Evolutionary conservation across 1,140 invertebrate species (phyloP), one percentile per base, ranked within the genome.

Genomic region (Ylistrum balloti): DNA sequence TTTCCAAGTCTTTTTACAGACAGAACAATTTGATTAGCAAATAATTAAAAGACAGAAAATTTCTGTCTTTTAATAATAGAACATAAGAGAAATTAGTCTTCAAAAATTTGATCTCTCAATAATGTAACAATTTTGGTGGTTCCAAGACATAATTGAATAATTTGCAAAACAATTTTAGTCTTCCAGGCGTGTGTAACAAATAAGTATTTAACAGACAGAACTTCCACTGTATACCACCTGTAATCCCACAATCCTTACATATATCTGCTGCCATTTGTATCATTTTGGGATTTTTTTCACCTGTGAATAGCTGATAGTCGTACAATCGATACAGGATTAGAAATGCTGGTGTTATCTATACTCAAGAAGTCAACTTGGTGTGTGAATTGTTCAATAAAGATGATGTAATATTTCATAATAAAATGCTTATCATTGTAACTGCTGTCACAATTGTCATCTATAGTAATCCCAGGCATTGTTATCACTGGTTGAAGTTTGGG

Each of bases 341-440:
- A n/a, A 74, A 17, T 22, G 22, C 56, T 28, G 22, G n/a, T 74
- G 56, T 74, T 74, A 74, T 74, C 56, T 11, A 5, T 11, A 17
- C 56, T 74, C 5, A 22, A 28, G 17, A 5, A 74, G 17, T n/a
- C 56, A 74, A 28, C 56, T n/a, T n/a, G n/a, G 28, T 74, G 56
- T 74, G 56, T 74, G 56, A 74, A 74, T 74, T 17, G 17, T 74
- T 74, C n/a, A 74, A 74, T 3, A 74, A 28, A 74, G 56, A 74
- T 74, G 56, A 74, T 74, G 28, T 74, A 74, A 74, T 28, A n/a
- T 74, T 74, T 74, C 56, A n/a, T 74, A 74, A 74, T 17, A 74
- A 5, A 74, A 28, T 5, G 56, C 22, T n/a, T n/a, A 74, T 74
- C 3, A 74, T 28, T 9, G 13, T 74, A 74, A 0, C 41, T 13